Conservation (phyloP, 2,888 invertebrate species). For the Polymixis flavicincta region DNA sequence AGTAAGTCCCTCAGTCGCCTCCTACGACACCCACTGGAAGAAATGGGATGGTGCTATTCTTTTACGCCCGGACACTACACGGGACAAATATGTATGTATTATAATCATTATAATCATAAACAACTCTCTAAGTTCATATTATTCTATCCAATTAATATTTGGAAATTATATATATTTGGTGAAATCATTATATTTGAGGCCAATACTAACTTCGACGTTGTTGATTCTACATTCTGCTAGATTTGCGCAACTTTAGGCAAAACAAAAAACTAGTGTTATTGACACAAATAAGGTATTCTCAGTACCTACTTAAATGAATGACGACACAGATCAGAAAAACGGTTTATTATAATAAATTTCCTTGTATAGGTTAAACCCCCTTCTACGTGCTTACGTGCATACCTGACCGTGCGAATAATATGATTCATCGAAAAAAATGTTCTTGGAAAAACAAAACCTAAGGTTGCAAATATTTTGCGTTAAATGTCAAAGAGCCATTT, state of each 20-base stretch:
- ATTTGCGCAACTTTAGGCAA: neutral
- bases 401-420: constrained; percentile 73
- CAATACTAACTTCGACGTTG: neutral
- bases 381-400: constrained; percentile 67
- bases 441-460: constrained; percentile 70
- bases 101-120: neutral
- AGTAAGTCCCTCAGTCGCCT: too few relatives aligned
- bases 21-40: too few relatives aligned
- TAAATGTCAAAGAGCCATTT: constrained; percentile 20
- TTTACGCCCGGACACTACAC: too few relatives aligned
- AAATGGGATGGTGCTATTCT: too few relatives aligned
- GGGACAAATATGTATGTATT: neutral
- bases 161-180: too few relatives aligned
- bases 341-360: constrained; percentile 71
- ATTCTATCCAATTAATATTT: neutral
- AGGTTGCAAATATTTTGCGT: constrained; percentile 13
- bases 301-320: constrained; percentile 16
- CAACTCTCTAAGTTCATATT: neutral
- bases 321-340: constrained; percentile 63
- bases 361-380: constrained; percentile 72
- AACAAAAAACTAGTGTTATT: constrained; percentile 1
- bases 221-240: neutral
- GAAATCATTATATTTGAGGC: neutral
- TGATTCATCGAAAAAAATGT: constrained; percentile 80
- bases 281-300: constrained; percentile 19